phyloP scores from a whole-genome alignment of 2,113 vertebrate species.

The Anarhynchus alexandrinus region DNA sequence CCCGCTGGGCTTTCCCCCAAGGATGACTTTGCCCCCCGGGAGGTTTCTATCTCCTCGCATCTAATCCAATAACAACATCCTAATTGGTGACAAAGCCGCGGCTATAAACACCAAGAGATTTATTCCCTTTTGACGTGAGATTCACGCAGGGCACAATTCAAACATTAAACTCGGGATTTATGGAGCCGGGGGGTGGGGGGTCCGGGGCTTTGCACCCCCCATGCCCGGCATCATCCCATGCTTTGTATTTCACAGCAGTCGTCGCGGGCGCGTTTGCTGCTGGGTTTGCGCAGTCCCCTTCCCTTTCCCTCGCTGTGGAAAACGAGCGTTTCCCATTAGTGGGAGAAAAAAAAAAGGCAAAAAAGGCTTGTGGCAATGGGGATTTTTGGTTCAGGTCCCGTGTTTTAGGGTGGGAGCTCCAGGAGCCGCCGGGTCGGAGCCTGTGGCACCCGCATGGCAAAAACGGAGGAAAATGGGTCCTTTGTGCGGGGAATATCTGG shows the following conservation, averaged over 20 bases:
- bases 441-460: neutral
- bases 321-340: rapidly evolving
- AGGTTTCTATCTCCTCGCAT: neutral
- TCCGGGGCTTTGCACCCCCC: neutral
- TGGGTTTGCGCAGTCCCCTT: neutral
- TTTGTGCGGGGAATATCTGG: slow-evolving; percentile 69
- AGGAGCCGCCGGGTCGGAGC: slow-evolving; percentile 32
- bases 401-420: neutral
- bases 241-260: neutral
- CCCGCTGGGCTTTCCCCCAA: neutral
- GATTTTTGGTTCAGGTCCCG: neutral
- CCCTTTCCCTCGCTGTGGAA: rapidly evolving
- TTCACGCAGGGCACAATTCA: neutral
- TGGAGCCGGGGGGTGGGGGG: neutral
- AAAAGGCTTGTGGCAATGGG: neutral
- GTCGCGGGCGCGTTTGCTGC: rapidly evolving
- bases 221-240: rapidly evolving
- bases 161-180: neutral
- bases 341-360: neutral
- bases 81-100: neutral
- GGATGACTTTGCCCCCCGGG: neutral
- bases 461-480: slow-evolving; percentile 38
- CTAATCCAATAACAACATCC: neutral
- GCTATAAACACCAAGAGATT: neutral
- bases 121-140: neutral